Base-by-base conservation (phyloP, 2,797 vertebrate genomes). In the Tarsius wallacei region DNA sequence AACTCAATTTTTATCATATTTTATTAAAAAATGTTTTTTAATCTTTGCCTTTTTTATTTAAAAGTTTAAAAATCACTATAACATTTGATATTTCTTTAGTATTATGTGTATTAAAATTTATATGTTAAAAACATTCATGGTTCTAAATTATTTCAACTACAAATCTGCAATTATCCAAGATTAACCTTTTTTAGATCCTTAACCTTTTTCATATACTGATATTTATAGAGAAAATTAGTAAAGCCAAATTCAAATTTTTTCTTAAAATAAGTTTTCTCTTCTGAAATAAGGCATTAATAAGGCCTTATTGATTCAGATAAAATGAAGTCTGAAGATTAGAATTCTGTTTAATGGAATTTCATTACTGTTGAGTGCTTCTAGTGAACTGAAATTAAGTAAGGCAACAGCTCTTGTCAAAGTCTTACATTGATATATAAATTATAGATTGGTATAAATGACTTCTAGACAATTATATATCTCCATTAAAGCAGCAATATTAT, bases 231-330 rank as follows among this genome's bases (percentile, higher is more conserved):
- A 81, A 85, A 94, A 87, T 90, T 70, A 86, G 16, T 36, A 71
- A 85, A 86, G 12, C 5, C 21, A 89, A 86, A 73, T 93, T 42
- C 33, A 76, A 1, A 63, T 4, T 80, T 49, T 63, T 96, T 73
- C 85, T 74, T 93, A 42, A 92, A 73, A 84, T 36, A 90, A 84
- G 28, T 47, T 84, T 70, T 7, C 28, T 55, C 36, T 81, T 96
- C 13, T 86, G 61, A 77, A 73, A 53, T 73, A 73, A 63, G 74
- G 63, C n/a, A 28, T n/a, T 89, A 90, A 63, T 90, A 76, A 90
- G 94, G 76, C 26, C 14, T 77, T 22, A 74, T 5, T 88, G 77
- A 80, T 53, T 57, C 47, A 22, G 13, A 49, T 93, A 77, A 84
- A 77, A 33, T 88, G 36, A 95, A 90, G 11, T 77, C 86, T 74